Base-by-base conservation (phyloP, 92 coral and sea anemone genomes). In the Phenganax marumi region DNA sequence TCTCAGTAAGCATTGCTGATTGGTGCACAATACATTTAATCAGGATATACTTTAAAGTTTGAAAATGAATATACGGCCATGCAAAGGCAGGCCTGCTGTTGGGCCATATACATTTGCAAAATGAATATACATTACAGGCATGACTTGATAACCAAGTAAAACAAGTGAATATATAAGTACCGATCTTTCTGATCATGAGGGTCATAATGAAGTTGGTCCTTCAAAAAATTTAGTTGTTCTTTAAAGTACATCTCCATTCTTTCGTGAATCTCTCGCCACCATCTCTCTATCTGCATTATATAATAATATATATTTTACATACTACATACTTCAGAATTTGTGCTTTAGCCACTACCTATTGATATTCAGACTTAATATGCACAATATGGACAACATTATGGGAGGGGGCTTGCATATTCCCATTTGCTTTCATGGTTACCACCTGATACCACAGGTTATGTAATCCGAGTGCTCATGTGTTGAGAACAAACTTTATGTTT, bases 201-300 rank as follows among this genome's bases (percentile, higher is more conserved):
- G 56, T 72, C 57, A 47, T 72, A 72, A 52, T 72, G 60, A 46
- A 46, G 56, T 17, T 50, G 77, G 24, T 72, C 77, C 56, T 72
- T 72, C 57, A 50, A 21, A 22, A 46, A 72, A 72, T 21, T 72
- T 72, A 72, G 56, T 72, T 72, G 77, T 17, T 72, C 75, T 72
- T 72, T 72, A 51, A 72, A 72, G 33, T 46, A 72, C 77, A 72
- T 72, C 56, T 72, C 76, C 76, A 70, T 70, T 54, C 76, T 70
- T 46, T 70, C 76, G 48, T 46, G 76, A 50, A 70, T 47, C 56
- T 72, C 77, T 49, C 26, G 77, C 77, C 77, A 72, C 77, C 77
- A 72, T 24, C 77, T 46, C 9, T 72, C 77, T 72, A 72, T 72
- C 75, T 69, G 51, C 75, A 69, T 25, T 8, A 68, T 13, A 65